Evolutionary conservation across 2,888 invertebrate genomes (phyloP).

Genomic region (Sicus ferrugineus): DNA sequence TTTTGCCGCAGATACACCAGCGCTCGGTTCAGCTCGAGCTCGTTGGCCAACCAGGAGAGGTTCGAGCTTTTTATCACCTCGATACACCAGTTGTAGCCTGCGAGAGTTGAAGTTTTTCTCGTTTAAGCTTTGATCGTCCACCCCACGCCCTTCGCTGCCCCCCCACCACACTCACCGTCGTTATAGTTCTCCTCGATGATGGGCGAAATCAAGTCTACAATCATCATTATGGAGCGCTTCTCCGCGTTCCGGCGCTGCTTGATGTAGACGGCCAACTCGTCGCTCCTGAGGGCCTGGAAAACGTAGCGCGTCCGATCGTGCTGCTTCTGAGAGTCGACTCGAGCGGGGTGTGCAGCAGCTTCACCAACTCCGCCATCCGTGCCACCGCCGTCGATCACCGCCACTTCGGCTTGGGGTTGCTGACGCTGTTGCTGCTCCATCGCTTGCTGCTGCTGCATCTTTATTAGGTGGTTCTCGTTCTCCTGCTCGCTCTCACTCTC

Average conservation of each 20-base stretch:
- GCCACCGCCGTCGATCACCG: slow-evolving; percentile 45
- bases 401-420: slow-evolving; percentile 43
- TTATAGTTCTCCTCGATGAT: slow-evolving; percentile 77
- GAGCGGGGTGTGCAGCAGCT: slow-evolving; percentile 25
- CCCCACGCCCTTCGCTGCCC: background rate
- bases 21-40: slow-evolving; percentile 90
- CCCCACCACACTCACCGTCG: slow-evolving; percentile 65
- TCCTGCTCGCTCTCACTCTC: slow-evolving; percentile 67
- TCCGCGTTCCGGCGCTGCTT: slow-evolving; percentile 76
- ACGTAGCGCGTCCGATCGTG: slow-evolving; percentile 69
- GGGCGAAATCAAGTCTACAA: slow-evolving; percentile 88
- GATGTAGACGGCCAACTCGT: slow-evolving; percentile 78
- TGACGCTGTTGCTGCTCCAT: slow-evolving; percentile 36
- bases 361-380: background rate
- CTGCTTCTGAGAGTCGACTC: background rate
- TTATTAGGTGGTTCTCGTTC: slow-evolving; percentile 83
- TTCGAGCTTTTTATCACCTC: slow-evolving; percentile 92
- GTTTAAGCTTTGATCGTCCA: too few species aligned
- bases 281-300: slow-evolving; percentile 79
- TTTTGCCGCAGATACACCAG: slow-evolving; percentile 84
- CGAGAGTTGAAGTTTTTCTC: too few species aligned
- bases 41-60: slow-evolving; percentile 82
- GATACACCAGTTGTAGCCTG: slow-evolving; percentile 83
- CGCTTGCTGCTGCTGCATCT: slow-evolving; percentile 66
- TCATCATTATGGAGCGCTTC: slow-evolving; percentile 83